Base-by-base conservation (phyloP, 2,888 invertebrate species). In the Nezara viridula region DNA sequence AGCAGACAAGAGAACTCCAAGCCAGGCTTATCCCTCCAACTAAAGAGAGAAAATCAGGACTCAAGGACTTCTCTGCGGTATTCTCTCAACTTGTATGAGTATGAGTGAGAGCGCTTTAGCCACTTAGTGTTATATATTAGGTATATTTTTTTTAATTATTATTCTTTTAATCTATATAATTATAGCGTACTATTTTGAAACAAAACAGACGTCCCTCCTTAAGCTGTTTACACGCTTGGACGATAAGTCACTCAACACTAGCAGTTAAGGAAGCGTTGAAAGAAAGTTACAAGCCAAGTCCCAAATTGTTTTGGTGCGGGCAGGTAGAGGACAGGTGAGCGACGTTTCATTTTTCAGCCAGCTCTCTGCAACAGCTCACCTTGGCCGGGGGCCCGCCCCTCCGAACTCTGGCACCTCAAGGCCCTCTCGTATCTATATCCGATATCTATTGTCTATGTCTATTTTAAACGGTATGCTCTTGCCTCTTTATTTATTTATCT, bases 281-380 rank as follows among this genome's bases (percentile, higher is more conserved):
- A 37, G 66, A 60, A 19, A 37, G 10, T 37, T 37, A 32, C 32
- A 21, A 37, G 37, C 32, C 66, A 73, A 37, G 66, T 37, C 7
- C 32, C 37, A 73, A 73, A 73, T 37, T 37, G 66, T 73, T 32
- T 73, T 21, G 2, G 19, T 19, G 24, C 32, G 16, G 66, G 32
- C 60, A 55, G 55, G 55, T 55, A n/a, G 12, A n/a, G 27, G 60
- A 73, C 66, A 37, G 37, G 32, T 73, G 66, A 73, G 32, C 16
- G 66, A 73, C 66, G 32, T 73, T 37, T 73, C 66, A 73, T 73
- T 73, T 73, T 73, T 73, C 66, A 73, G 66, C 1, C 27, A 6
- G 37, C 32, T 21, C 66, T 21, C 32, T 32, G 66, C 66, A 37
- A 37, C 37, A 19, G 32, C 66, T 73, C 32, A 19, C 32, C 66